Conservation (phyloP, 2,888 invertebrate species). For the Heteropelma amictum region DNA sequence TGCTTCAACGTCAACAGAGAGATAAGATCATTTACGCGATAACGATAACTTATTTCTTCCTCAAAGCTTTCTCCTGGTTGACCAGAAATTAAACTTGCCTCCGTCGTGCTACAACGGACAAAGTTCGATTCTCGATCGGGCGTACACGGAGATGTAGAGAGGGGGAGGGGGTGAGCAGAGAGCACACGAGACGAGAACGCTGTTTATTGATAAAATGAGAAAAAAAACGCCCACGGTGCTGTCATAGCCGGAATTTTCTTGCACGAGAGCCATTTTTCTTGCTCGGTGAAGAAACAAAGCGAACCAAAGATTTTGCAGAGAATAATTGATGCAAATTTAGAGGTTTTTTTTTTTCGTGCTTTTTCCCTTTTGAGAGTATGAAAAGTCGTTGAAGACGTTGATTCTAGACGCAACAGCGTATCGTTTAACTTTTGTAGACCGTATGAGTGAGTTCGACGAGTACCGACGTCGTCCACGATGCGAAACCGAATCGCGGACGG, state of each 20-base stretch:
- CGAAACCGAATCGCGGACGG: conserved; percentile 5
- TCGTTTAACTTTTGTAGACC: conserved; percentile 27
- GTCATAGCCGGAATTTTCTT: conserved; percentile 51
- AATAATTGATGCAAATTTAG: conserved; percentile 21
- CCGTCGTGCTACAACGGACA: conserved; percentile 8
- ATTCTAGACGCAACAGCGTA: background rate
- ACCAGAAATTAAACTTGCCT: conserved; percentile 79
- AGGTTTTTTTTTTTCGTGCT: conserved; percentile 5
- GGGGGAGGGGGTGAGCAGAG: background rate
- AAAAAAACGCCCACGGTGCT: conserved; percentile 57
- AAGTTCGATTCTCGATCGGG: background rate
- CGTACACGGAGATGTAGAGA: background rate
- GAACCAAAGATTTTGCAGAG: conserved; percentile 62
- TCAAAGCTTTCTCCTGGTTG: conserved; percentile 92
- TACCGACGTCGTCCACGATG: too few species aligned
- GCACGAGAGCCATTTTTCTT: conserved; percentile 47
- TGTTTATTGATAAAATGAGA: background rate
- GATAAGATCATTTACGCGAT: conserved; percentile 92
- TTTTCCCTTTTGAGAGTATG: background rate
- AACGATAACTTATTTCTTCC: conserved; percentile 90
- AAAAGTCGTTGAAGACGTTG: background rate
- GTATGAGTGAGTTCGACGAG: background rate
- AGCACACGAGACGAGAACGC: background rate
- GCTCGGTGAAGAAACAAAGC: conserved; percentile 49
- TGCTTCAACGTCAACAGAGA: conserved; percentile 89